Base-by-base conservation (phyloP, 2,797 vertebrate species). In the Neoniphon sammara region DNA sequence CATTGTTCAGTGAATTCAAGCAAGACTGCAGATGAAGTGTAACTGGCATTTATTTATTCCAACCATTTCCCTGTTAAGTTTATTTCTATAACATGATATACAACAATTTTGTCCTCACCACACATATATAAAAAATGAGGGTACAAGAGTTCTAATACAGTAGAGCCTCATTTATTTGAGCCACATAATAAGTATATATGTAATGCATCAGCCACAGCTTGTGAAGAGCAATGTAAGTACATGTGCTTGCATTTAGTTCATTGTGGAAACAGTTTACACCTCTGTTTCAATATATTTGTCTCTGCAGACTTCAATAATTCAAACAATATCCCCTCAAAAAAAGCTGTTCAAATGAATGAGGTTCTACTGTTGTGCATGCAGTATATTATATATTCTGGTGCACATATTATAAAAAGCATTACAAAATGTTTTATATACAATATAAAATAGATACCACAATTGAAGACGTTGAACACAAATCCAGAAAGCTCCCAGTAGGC, bases 391-490 rank as follows among this genome's bases (percentile, higher is more conserved):
- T 34, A 75, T 63, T 68, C 47, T 53, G 65, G 3, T 2, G 5
- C 47, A 73, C 21, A 60, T 70, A 46, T 65, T 36, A 67, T 53
- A 70, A 83, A 36, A 69, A 49, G 12, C 15, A 46, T 46, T 73
- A 71, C 10, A 81, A 70, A 81, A 36, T 39, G 54, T 63, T 81
- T 73, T 56, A 65, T n/a, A 73, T 56, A 71, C 39, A 62, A 75
- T 34, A 60, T 49, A 70, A 78, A 80, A 10, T n/a, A 7, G 66
- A 36, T 34, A 78, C 82, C 60, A 75, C 59, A 74, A 71, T 53
- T 49, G 8, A 34, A 67, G 82, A 71, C 8, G 17, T 54, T 63
- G n/a, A 60, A 47, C 12, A 75, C 0, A 72, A 77, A 68, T 71
- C 61, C 66, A 71, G 66, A 85, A 70, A 66, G 75, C 75, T 4